Evolutionary conservation across 2,113 vertebrate species (phyloP).

Genomic region (Parus major): DNA sequence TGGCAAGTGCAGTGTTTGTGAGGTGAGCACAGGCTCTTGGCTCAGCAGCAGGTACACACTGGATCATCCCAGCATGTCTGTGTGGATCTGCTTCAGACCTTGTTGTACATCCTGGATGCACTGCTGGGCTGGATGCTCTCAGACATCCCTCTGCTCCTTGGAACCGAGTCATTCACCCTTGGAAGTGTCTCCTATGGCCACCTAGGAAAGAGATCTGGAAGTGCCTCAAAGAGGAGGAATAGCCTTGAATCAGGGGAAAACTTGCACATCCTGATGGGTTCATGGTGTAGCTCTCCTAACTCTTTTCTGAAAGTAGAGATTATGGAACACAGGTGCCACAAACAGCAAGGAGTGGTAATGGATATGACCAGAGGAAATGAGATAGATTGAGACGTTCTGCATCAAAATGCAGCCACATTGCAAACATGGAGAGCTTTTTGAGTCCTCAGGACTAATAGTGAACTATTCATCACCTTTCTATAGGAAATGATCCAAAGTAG

Average conservation of each 20-base stretch:
- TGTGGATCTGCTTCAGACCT: neutral
- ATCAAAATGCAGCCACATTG: neutral
- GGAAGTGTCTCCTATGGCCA: neutral
- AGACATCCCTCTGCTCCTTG: neutral
- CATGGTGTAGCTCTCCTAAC: neutral
- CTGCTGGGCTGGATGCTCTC: neutral
- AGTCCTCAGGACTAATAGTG: neutral
- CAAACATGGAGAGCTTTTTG: neutral
- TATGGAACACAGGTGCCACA: neutral
- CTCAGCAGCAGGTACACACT: neutral
- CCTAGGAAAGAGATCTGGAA: neutral
- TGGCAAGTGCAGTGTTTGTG: neutral
- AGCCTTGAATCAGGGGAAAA: neutral
- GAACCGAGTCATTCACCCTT: neutral
- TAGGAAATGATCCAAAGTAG: neutral
- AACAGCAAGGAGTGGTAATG: neutral
- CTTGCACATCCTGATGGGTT: accelerated
- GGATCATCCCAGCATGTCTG: accelerated
- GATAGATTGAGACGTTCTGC: neutral
- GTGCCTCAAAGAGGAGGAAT: neutral
- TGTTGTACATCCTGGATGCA: accelerated
- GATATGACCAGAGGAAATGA: neutral
- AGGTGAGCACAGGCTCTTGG: neutral
- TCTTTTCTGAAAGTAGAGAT: neutral
- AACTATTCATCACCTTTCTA: neutral